These are phyloP conservation scores for Vimba vimba DNA, from an alignment of 2,113 vertebrate genomes.

Conservation along the genomic window DNA sequence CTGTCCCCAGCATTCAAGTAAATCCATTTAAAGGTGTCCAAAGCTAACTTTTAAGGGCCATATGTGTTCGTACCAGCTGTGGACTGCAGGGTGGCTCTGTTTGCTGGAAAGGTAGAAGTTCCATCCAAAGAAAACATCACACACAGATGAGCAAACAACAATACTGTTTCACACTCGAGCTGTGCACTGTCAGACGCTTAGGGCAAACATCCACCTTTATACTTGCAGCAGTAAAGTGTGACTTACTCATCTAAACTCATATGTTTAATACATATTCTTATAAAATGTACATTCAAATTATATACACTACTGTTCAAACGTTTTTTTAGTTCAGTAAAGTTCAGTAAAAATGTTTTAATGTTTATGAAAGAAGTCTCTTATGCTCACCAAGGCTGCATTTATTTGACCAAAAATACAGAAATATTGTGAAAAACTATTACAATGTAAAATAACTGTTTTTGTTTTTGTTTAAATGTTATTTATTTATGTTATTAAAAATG, in stretches of 20 bases:
- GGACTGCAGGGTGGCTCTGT: conserved; percentile 47
- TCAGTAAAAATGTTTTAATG: not conserved
- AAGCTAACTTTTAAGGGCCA: conserved; percentile 45
- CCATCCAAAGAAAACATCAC: conserved; percentile 50
- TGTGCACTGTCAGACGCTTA: conserved; percentile 34
- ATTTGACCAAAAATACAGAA: not conserved
- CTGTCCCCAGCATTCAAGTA: conserved; percentile 47
- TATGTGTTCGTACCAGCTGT: conserved; percentile 54
- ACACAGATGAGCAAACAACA: conserved; percentile 53
- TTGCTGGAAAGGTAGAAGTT: conserved; percentile 47
- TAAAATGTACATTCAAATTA: not conserved
- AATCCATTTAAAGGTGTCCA: conserved; percentile 54
- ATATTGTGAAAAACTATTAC: not conserved
- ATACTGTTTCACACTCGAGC: conserved; percentile 41
- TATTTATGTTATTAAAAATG: not conserved
- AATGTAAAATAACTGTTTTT: not conserved
- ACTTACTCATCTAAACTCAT: not conserved
- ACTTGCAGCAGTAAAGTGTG: not conserved
- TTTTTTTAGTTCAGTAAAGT: not conserved
- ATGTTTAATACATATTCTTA: not conserved
- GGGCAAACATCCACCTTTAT: conserved; percentile 14
- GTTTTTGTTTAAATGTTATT: not conserved
- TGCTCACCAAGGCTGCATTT: not conserved
- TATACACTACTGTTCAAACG: not conserved
- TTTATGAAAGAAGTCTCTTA: not conserved